A percentile compares a stretch with the other conserved stretches of the same genome.
Evolutionary conservation across 92 coral and sea anemone species (phyloP).

Genomic region (Pocillopora meandrina): DNA sequence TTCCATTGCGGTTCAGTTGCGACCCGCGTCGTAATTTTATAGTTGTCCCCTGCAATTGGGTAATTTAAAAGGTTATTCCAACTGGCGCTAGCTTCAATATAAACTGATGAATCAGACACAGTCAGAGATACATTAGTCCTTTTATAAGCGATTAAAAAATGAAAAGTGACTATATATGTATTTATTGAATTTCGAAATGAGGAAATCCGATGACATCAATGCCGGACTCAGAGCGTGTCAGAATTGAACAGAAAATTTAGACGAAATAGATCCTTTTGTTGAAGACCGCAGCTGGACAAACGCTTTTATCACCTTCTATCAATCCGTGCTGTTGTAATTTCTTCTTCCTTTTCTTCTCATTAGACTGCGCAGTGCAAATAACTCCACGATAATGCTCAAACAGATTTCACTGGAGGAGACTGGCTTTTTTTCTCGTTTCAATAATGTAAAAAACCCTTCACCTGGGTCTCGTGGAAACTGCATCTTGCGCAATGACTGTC

Average conservation of each 20-base stretch:
- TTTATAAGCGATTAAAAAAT: background rate
- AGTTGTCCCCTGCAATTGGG: no score
- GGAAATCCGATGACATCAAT: background rate
- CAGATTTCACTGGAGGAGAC: no score
- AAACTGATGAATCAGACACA: no score
- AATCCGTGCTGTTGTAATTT: background rate
- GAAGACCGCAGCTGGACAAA: constrained; percentile 18
- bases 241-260: background rate
- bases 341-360: no score
- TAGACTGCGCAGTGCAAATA: no score
- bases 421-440: no score
- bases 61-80: no score
- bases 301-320: background rate
- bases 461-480: background rate
- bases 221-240: background rate
- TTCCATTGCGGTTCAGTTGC: background rate
- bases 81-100: no score
- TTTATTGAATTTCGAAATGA: background rate
- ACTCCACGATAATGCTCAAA: no score
- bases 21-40: no score
- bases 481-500: background rate
- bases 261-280: constrained; percentile 4
- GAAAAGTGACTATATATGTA: background rate
- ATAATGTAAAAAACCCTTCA: no score
- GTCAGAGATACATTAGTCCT: no score